Conservation (phyloP, 2,797 vertebrate genomes). For the Hydrophis major region DNA sequence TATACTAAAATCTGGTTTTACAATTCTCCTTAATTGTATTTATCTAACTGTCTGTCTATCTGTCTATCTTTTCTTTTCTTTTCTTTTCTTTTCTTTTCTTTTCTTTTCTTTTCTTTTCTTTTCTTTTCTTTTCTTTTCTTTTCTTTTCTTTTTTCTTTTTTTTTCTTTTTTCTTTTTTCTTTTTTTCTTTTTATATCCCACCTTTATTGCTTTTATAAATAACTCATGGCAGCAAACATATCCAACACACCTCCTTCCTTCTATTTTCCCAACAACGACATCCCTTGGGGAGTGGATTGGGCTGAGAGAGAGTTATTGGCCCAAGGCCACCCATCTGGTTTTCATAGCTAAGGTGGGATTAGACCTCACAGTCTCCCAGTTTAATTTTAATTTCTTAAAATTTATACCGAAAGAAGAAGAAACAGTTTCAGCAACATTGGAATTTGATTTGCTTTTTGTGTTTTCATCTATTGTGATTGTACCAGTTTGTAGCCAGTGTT, state of each 20-base stretch:
- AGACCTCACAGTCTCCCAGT: background rate
- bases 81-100: too few species aligned
- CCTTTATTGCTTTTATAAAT: background rate
- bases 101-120: too few species aligned
- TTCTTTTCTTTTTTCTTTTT: too few species aligned
- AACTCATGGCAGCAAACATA: background rate
- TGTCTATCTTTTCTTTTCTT: too few species aligned
- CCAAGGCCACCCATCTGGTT: background rate
- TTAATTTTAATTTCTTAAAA: background rate
- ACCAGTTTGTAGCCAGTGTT: background rate
- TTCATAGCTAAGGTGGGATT: background rate
- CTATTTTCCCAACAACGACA: background rate
- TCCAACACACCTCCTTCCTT: background rate
- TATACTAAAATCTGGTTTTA: background rate
- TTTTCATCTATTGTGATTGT: background rate
- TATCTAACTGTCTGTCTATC: too few species aligned
- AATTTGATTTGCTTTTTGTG: background rate
- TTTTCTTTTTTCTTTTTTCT: too few species aligned
- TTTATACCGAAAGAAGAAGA: background rate
- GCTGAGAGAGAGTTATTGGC: background rate
- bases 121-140: too few species aligned
- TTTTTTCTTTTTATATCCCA: background rate
- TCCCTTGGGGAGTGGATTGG: background rate
- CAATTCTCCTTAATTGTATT: background rate
- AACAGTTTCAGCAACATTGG: background rate